Conservation (phyloP, 2,888 invertebrate species). For the Sinodicranocentrus sp. region DNA sequence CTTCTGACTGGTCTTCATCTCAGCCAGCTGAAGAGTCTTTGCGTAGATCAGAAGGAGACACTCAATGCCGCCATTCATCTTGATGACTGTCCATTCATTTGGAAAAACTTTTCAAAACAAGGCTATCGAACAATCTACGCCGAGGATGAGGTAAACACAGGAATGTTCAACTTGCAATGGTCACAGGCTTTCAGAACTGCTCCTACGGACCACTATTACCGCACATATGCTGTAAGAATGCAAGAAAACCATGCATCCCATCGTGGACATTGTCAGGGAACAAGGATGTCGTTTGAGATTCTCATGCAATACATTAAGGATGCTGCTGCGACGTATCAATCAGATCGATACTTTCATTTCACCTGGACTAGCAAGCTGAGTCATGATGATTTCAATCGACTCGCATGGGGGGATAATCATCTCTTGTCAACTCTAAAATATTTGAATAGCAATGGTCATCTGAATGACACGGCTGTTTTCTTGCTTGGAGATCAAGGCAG, state of each 20-base stretch:
- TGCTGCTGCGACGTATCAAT: constrained; percentile 82
- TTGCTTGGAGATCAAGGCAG: constrained; percentile 94
- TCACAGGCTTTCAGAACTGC: constrained; percentile 86
- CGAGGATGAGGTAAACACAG: constrained; percentile 89
- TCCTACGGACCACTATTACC: constrained; percentile 92
- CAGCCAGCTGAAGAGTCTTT: constrained; percentile 83
- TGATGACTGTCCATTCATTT: constrained; percentile 90
- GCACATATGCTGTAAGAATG: constrained; percentile 84
- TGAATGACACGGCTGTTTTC: constrained; percentile 85
- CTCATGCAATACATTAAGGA: constrained; percentile 85
- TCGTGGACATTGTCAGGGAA: constrained; percentile 83
- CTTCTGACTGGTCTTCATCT: constrained; percentile 86
- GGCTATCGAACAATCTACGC: constrained; percentile 89
- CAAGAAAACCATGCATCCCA: constrained; percentile 82
- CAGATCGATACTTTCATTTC: constrained; percentile 86
- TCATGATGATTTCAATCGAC: constrained; percentile 90
- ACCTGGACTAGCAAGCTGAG: constrained; percentile 91
- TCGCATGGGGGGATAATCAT: constrained; percentile 85
- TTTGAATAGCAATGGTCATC: constrained; percentile 80
- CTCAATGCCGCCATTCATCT: constrained; percentile 79
- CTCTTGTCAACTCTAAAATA: constrained; percentile 82
- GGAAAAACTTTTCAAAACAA: constrained; percentile 87
- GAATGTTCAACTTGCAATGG: constrained; percentile 89
- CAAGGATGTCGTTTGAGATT: constrained; percentile 84
- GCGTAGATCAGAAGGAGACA: constrained; percentile 81